Evolutionary conservation across 1,140 invertebrate genomes (phyloP), one percentile per base, ranked within the genome.

Genomic region (Campodea augens): DNA sequence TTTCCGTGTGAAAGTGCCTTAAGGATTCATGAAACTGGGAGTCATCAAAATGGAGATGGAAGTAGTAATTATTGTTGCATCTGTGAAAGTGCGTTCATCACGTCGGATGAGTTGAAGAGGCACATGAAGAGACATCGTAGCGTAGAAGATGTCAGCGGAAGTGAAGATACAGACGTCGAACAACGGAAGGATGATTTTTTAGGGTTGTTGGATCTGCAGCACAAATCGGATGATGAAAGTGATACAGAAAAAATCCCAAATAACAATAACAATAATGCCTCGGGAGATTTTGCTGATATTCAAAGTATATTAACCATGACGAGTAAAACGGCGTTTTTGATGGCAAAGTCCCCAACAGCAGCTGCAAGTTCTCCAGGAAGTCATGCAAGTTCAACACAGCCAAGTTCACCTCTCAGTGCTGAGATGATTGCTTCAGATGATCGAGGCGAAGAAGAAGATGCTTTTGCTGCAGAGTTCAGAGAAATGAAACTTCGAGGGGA

Each of bases 401-500:
- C 20, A 22, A 19, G n/a, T 18, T 20, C 12, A 50, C 50, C 38
- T 44, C 48, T 4, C 44, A 32, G 15, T 40, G 41, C 39, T 42
- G 43, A 23, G 46, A 43, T 41, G 39, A 19, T 12, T 36, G 19
- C 32, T 22, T 20, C 36, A 22, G 29, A 38, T 25, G 10, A 25
- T 36, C 13, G 21, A 13, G 52, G 64, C 46, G 66, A 70, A 10
- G 78, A 80, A 44, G 81, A 85, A 56, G 82, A 87, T 51, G 72
- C 73, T 20, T 85, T 84, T 51, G 77, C 78, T 1, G 72, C 75
- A 1, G 79, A 84, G 52, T 83, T 85, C 44, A 67, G 83, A 1
- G 74, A 77, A 45, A 86, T 87, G 84, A 88, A 88, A 55, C 54
- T 84, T 18, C 75, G 81, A 38, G 81, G 84, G 0, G 81, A 88